Percentiles rank a stretch among this genome's conserved stretches.
Conservation (phyloP, 1,140 invertebrate genomes). For the Drosophila lacertosa region DNA sequence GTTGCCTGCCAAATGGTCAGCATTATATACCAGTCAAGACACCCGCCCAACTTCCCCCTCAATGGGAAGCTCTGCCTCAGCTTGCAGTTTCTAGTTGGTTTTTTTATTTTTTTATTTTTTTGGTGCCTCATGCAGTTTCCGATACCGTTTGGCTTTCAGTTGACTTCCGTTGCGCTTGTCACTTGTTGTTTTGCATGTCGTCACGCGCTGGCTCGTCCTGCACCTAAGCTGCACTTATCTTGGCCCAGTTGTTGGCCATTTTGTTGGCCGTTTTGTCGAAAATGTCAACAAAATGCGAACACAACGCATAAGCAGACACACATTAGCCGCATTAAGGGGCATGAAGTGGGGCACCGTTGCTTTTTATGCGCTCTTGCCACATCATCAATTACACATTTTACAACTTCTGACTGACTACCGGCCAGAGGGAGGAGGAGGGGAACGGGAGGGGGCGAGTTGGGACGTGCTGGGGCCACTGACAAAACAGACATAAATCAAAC, state of each 20-base stretch:
- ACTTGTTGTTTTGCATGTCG: slow-evolving; percentile 67
- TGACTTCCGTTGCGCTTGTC: slow-evolving; percentile 45
- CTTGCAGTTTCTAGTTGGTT: not conserved
- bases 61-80: not conserved
- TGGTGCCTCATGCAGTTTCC: slow-evolving; percentile 70
- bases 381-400: slow-evolving; percentile 82
- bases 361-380: slow-evolving; percentile 75
- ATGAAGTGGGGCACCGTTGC: slow-evolving; percentile 9
- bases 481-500: slow-evolving; percentile 79
- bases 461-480: slow-evolving; percentile 60
- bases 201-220: slow-evolving; percentile 74
- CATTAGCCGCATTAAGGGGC: slow-evolving; percentile 45
- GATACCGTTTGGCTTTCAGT: slow-evolving; percentile 68
- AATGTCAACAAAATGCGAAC: slow-evolving; percentile 72
- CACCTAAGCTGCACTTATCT: slow-evolving; percentile 77
- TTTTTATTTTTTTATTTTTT: slow-evolving; percentile 9
- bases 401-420: slow-evolving; percentile 61
- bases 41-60: slow-evolving; percentile 18
- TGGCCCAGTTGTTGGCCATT: slow-evolving; percentile 55
- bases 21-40: slow-evolving; percentile 54
- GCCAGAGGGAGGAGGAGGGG: not conserved
- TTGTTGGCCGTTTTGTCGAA: slow-evolving; percentile 80
- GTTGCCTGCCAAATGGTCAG: slow-evolving; percentile 77
- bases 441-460: not conserved
- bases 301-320: slow-evolving; percentile 17